Evolutionary conservation across 2,797 vertebrate species (phyloP).

Genomic region (Acomys russatus): DNA sequence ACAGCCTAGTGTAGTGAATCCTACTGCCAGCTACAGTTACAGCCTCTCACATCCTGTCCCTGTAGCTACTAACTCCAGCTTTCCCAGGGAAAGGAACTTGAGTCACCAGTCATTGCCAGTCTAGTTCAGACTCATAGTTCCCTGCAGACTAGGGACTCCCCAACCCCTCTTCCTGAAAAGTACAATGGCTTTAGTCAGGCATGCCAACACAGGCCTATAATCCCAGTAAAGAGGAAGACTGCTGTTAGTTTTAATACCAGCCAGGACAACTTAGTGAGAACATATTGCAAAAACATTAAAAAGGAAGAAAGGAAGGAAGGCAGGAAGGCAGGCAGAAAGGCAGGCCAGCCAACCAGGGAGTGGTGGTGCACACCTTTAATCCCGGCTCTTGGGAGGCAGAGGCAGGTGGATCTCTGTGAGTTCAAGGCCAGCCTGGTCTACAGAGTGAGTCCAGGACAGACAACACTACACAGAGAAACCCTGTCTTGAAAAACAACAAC

Average conservation of each 20-base stretch:
- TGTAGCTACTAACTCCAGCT: neutral
- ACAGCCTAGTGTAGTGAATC: neutral
- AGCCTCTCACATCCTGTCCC: neutral
- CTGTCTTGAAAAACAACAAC: too few relatives aligned
- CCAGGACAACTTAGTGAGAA: neutral
- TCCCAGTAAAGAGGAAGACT: neutral
- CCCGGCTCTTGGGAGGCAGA: too few relatives aligned
- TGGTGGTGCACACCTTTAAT: too few relatives aligned
- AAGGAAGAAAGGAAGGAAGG: neutral
- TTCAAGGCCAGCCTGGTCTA: too few relatives aligned
- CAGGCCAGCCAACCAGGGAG: too few relatives aligned
- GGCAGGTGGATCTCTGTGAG: too few relatives aligned
- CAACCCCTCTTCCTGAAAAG: neutral
- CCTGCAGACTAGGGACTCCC: accelerated
- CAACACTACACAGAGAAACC: too few relatives aligned
- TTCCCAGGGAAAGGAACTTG: too few relatives aligned
- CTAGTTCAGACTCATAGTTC: neutral
- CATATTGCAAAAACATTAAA: neutral
- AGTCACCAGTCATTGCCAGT: neutral
- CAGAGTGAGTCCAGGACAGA: too few relatives aligned
- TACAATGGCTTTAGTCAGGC: neutral
- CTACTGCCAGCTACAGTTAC: neutral
- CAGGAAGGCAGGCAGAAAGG: neutral
- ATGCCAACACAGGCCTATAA: neutral
- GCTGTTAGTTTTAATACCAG: neutral